Base-by-base conservation (phyloP, 2,113 vertebrate species). In the Hiodon alosoides region DNA sequence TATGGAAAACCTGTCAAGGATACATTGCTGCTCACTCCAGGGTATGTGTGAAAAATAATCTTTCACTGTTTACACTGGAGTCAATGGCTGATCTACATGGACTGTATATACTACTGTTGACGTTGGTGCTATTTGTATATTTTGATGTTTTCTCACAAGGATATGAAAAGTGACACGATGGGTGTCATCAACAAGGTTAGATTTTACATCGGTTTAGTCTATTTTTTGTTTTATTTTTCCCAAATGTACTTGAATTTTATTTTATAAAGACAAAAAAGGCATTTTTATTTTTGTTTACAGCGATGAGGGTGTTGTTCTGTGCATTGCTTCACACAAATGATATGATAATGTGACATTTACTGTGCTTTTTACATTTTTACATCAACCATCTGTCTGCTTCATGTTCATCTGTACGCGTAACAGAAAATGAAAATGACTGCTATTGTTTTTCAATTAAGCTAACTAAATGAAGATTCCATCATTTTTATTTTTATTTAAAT, bases 71-170 rank as follows among this genome's bases (percentile, higher is more conserved):
- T 89, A 87, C 86, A 88, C 68, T 58, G 16, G 16, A 6, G 69
- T 81, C 72, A 60, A 69, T 62, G 59, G 81, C 80, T 64, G 77
- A 79, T 59, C 77, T 82, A 76, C 75, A 80, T 59, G 73, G 78
- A 84, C 80, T 79, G 61, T 85, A 77, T 78, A 81, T 80, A 79
- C 79, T 85, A 73, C 61, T 81, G 77, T 78, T 10, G 85, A 79
- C 82, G 3, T 3, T 81, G 80, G 87, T 85, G 88, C 81, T 92
- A 84, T 95, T 66, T 95, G 93, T 95, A 94, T 94, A 95, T 95
- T 89, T 94, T 89, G 90, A 83, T 82, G 80, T 87, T 79, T 87
- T 85, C 46, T 71, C 17, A 74, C 75, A 51, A 79, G 79, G 78
- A 83, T 31, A 31, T 80, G 84, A 9, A 70, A 51, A 60, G 54